Evolutionary conservation across 2,113 vertebrate genomes (phyloP).

Genomic region (Gracilinanus agilis): DNA sequence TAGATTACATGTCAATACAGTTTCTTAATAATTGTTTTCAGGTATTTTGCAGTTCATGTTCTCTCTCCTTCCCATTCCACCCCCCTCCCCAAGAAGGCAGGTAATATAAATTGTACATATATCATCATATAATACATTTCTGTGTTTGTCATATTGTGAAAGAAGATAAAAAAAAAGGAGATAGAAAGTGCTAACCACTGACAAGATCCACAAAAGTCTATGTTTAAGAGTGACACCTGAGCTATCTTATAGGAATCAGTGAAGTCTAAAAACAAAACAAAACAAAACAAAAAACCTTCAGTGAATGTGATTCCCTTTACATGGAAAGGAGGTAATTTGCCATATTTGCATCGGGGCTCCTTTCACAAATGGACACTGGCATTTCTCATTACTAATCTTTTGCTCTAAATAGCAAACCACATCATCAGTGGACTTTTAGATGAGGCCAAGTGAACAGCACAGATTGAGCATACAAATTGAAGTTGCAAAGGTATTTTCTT

Average conservation of each 20-base stretch:
- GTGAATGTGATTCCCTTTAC: slow-evolving; percentile 49
- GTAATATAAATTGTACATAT: too few species aligned
- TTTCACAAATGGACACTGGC: background rate
- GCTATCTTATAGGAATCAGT: background rate
- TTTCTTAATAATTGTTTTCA: too few species aligned
- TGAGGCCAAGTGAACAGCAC: background rate
- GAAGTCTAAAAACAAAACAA: background rate
- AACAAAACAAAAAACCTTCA: background rate
- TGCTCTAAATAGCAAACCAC: background rate
- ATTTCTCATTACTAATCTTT: slow-evolving; percentile 23
- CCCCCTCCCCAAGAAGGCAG: too few species aligned
- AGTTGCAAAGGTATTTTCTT: background rate
- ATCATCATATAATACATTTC: too few species aligned
- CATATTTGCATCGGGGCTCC: slow-evolving; percentile 50
- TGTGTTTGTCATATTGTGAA: too few species aligned
- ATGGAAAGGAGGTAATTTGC: slow-evolving; percentile 61
- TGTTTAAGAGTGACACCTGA: background rate
- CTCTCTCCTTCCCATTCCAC: too few species aligned
- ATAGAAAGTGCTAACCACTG: background rate
- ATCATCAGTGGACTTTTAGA: background rate
- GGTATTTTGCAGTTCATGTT: too few species aligned
- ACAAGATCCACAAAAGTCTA: background rate
- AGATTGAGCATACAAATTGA: background rate
- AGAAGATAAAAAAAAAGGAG: background rate
- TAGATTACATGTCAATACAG: too few species aligned